Base-by-base conservation (phyloP, 2,797 vertebrate species). In the Tragelaphus oryx region DNA sequence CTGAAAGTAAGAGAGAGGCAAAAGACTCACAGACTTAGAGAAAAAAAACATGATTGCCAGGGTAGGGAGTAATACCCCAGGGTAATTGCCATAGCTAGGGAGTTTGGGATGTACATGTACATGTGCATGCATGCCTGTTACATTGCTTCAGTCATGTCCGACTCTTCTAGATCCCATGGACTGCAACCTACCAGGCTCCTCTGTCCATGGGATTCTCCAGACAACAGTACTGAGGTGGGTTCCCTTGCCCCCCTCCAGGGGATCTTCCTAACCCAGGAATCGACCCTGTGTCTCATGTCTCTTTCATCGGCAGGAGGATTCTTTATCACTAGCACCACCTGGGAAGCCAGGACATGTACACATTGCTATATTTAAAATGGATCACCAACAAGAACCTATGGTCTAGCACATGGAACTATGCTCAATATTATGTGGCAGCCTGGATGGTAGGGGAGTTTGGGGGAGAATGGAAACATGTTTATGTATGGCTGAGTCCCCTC, bases 1-100 rank as follows among this genome's bases (percentile, higher is more conserved):
- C 87, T 50, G 60, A 37, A 97, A 83, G 87, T 55, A 33, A 92
- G 44, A 93, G 52, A 93, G 65, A 83, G 17, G 16, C 37, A 71
- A 71, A 71, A 71, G 68, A 71, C 13, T 71, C 20, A 71, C 68
- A 71, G 68, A 71, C 37, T 71, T 71, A 71, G 22, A 71, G 11
- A 13, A 13, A 41, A 22, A 71, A 41, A 41, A 41, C 22, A 71
- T 26, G 68, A 13, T 71, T 71, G 20, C 37, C 68, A 71, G 28
- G 37, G 37, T 41, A 41, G 22, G 37, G 57, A 59, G 57, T 30
- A 59, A 59, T 28, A 59, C 5, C 26, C 12, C 57, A 28, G 26
- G 57, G 26, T 59, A 59, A 59, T 0, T 59, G 26, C 57, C 57
- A 59, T n/a, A 62, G 60, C 60, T n/a, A 20, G 20, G 22, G 68